Percentiles rank a stretch among this genome's conserved stretches.
Conservation (phyloP, 1,140 invertebrate genomes). For the Globodera rostochiensis region DNA sequence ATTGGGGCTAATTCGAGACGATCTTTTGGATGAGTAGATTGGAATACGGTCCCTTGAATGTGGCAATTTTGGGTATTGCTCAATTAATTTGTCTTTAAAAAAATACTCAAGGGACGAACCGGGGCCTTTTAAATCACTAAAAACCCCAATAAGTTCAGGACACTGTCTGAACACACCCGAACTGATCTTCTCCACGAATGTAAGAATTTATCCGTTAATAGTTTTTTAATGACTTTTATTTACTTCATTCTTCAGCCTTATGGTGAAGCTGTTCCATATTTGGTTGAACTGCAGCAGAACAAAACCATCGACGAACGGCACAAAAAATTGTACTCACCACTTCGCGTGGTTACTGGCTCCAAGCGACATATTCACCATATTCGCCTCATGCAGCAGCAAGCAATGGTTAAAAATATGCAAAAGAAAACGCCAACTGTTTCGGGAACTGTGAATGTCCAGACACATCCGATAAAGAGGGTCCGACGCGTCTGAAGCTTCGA, state of each 20-base stretch:
- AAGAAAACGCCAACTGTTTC: too few species aligned
- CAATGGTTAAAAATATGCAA: background rate
- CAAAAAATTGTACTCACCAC: conserved; percentile 20
- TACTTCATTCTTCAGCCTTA: conserved; percentile 8
- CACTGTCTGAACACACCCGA: conserved; percentile 27
- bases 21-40: too few species aligned
- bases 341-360: background rate
- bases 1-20: background rate
- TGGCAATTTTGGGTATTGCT: background rate
- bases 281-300: conserved; percentile 27
- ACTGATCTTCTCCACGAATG: conserved; percentile 19
- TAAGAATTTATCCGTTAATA: background rate
- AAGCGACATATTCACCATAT: background rate
- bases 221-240: background rate
- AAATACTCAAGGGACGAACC: too few species aligned
- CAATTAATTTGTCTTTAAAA: background rate
- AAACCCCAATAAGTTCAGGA: background rate
- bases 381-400: background rate
- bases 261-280: conserved; percentile 18
- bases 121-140: too few species aligned
- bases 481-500: background rate
- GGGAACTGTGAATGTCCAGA: too few species aligned
- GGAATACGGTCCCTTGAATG: too few species aligned
- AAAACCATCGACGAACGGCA: conserved; percentile 8
- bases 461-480: background rate